Evolutionary conservation across 2,113 vertebrate genomes (phyloP).

Genomic region (Glaucomys volans): DNA sequence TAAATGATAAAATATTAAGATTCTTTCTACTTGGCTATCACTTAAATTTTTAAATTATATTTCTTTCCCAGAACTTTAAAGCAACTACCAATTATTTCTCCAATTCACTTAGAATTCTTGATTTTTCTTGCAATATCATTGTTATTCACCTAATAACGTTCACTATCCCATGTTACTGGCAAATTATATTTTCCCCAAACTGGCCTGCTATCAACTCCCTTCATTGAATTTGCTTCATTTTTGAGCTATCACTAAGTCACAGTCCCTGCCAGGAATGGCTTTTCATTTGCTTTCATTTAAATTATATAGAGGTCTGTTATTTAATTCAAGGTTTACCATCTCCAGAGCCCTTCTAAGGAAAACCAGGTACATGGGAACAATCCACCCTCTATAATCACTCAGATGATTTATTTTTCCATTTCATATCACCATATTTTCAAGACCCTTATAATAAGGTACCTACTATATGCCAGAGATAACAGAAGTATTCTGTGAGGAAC

Average conservation of each 20-base stretch:
- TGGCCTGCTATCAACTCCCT: not conserved
- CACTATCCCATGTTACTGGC: not conserved
- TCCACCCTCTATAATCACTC: not conserved
- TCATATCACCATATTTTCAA: not conserved
- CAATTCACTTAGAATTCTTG: constrained; percentile 37
- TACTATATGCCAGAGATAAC: not conserved
- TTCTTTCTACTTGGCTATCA: not conserved
- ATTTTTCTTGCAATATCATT: not conserved
- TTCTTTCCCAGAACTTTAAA: constrained; percentile 30
- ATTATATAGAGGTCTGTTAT: not conserved
- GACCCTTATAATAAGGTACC: not conserved
- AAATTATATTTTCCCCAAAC: not conserved
- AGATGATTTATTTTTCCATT: not conserved
- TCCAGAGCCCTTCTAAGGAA: not conserved
- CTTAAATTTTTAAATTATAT: not conserved
- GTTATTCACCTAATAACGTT: not conserved
- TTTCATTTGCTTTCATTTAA: constrained; percentile 50
- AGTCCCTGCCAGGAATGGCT: not conserved
- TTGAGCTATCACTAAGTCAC: not conserved
- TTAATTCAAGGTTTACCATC: constrained; percentile 8
- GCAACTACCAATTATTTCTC: not conserved
- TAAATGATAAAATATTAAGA: not conserved
- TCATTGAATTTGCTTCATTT: not conserved
- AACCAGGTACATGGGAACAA: not conserved
- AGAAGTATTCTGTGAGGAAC: not conserved